Base-by-base conservation (phyloP, 2,888 invertebrate species). In the Stratiomys singularior region DNA sequence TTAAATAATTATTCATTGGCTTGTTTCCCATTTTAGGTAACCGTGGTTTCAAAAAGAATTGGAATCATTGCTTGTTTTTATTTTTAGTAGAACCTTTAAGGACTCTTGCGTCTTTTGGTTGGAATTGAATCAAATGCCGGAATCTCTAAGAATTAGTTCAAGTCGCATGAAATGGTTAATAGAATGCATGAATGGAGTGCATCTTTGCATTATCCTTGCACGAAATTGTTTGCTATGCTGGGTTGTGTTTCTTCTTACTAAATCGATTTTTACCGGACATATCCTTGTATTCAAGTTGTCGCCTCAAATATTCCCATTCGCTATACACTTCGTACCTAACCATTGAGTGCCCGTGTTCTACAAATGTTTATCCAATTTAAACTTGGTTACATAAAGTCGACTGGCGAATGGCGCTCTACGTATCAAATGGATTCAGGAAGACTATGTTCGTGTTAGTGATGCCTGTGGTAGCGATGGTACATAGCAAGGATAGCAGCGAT, bases 361-460 rank as follows among this genome's bases (percentile, higher is more conserved):
- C 72, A 56, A 72, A 56, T 72, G 72, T 72, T 72, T 72, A 56
- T 72, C 72, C 72, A 72, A 72, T 72, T 72, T 52, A 28, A 47
- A 72, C 18, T 27, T 30, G 56, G 28, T 11, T 30, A 56, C 72
- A 28, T 56, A 23, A 72, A 72, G 30, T 47, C 56, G 18, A 7
- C 28, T 47, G 28, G 21, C 1, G n/a, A 66, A 66, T 21, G 23
- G 52, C 18, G 18, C 27, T 28, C 18, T 56, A 28, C 30, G 72
- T 72, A 52, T 72, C n/a, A 28, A 5, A 52, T 18, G 21, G 9
- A 25, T 18, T 27, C 44, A 37, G 66, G 21, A 66, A 18, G 11
- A 30, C 7, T 18, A n/a, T 4, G 23, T 21, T 4, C 18, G 13
- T 60, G 2, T 25, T 13, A 27, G 3, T 21, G 27, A 15, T n/a